Conservation (phyloP, 2,797 vertebrate species). For the Intellagama lesueurii region DNA sequence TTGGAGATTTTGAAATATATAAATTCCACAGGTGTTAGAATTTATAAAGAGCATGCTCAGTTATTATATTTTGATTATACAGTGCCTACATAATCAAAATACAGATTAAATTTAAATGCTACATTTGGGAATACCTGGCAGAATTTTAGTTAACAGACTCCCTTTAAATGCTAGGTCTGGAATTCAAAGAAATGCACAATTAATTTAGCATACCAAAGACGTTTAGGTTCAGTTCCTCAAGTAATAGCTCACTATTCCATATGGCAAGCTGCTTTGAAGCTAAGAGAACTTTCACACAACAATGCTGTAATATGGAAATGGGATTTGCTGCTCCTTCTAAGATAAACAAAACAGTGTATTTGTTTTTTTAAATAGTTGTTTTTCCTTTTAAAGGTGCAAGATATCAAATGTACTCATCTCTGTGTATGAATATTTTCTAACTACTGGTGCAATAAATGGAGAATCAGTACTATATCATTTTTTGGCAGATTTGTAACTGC, state of each 20-base stretch:
- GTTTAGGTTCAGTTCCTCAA: not conserved
- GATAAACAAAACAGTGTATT: not conserved
- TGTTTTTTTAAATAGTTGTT: not conserved
- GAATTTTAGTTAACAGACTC: constrained; percentile 2
- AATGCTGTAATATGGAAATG: not conserved
- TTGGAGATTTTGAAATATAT: not conserved
- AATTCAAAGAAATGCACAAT: not conserved
- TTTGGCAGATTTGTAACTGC: not conserved
- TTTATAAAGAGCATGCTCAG: constrained; percentile 4
- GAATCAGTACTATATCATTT: not conserved
- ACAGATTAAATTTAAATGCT: not conserved
- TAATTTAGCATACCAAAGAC: not conserved
- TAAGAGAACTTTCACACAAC: not conserved
- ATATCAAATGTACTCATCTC: not conserved
- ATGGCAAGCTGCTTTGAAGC: not conserved
- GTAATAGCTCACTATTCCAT: not conserved
- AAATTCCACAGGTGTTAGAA: not conserved
- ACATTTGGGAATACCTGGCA: not conserved
- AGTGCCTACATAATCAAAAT: not conserved
- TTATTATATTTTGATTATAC: constrained; percentile 8
- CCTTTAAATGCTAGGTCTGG: not conserved
- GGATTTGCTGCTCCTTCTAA: not conserved
- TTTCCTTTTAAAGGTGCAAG: not conserved
- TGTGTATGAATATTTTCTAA: not conserved
- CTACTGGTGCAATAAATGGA: not conserved